Base-by-base conservation (phyloP, 2,797 vertebrate species). In the Crocidura indochinensis region DNA sequence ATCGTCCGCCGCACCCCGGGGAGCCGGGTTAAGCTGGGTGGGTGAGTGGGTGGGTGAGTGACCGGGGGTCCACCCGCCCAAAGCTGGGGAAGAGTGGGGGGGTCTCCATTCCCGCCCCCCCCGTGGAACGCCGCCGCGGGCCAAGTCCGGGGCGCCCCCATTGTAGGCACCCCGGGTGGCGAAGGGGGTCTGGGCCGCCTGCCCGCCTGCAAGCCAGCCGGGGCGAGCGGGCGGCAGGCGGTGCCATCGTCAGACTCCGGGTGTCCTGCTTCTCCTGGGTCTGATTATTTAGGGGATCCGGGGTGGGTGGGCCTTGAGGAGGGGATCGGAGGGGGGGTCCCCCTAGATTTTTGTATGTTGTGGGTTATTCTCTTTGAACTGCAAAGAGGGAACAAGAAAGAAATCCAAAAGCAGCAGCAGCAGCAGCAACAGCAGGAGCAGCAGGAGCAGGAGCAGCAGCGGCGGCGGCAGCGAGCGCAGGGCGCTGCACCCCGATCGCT, bases 21-120 rank as follows among this genome's bases (percentile, higher is more conserved):
- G 11, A 56, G 53, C 53, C 53, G 49, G 53, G 80, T 76, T 64
- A 46, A 51, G 46, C 81, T 44, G 85, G 92, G 90, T 88, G 19
- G 87, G 90, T 88, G 38, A n/a, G n/a, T n/a, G n/a, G n/a, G n/a
- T n/a, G n/a, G n/a, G n/a, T n/a, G n/a, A n/a, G n/a, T n/a, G n/a
- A n/a, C 53, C 53, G 53, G 38, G 38, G 38, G 38, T 38, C 38
- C 38, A 38, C 38, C 38, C 38, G 38, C 2, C 38, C 2, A 38
- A 38, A 38, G 38, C 38, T 5, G 38, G 38, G 38, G 38, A 38
- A 38, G 38, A 38, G 38, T 38, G 38, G 38, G 38, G 76, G 93
- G 90, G 94, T 78, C 77, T 72, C 80, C 74, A 60, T 71, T 97
- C 97, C 97, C 15, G 14, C 56, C 96, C 96, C 98, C 98, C 95